Evolutionary conservation across 2,113 vertebrate genomes (phyloP).

Genomic region (Tachysurus vachellii): DNA sequence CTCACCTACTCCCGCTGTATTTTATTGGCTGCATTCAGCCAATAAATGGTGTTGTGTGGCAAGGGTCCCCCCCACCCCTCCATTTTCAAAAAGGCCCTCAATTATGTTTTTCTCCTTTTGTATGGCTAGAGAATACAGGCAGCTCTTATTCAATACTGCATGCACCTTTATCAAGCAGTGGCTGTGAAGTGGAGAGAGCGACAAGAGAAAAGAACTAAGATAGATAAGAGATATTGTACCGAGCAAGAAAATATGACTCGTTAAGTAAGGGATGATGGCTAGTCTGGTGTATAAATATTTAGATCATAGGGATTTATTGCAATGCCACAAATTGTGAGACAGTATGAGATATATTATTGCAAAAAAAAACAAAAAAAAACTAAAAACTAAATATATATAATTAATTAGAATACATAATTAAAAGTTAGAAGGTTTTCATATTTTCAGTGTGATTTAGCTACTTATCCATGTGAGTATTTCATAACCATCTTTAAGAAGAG

Average conservation of each 20-base stretch:
- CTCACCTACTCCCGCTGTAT: constrained; percentile 48
- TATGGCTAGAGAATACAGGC: constrained; percentile 45
- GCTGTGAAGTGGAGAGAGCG: constrained; percentile 4
- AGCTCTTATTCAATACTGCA: constrained; percentile 50
- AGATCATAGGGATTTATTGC: not conserved
- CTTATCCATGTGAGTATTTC: not conserved
- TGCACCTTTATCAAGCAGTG: constrained; percentile 44
- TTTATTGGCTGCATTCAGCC: constrained; percentile 55
- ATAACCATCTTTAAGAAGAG: not conserved
- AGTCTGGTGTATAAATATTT: not conserved
- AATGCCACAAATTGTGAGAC: not conserved
- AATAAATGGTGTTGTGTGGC: constrained; percentile 51
- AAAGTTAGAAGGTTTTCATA: not conserved
- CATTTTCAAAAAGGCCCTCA: constrained; percentile 46
- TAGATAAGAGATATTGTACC: not conserved
- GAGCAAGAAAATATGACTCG: constrained; percentile 23
- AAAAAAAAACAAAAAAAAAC: not conserved
- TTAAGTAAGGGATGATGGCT: constrained; percentile 13
- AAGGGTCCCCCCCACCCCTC: constrained; percentile 4
- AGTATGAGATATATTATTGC: not conserved
- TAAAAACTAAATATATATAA: no score
- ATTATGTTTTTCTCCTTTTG: constrained; percentile 56
- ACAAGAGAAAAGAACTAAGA: not conserved
- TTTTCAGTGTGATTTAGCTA: not conserved
- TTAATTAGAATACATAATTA: not conserved